Base-by-base conservation (phyloP, 2,113 vertebrate genomes). In the Tychaedon coryphoeus region DNA sequence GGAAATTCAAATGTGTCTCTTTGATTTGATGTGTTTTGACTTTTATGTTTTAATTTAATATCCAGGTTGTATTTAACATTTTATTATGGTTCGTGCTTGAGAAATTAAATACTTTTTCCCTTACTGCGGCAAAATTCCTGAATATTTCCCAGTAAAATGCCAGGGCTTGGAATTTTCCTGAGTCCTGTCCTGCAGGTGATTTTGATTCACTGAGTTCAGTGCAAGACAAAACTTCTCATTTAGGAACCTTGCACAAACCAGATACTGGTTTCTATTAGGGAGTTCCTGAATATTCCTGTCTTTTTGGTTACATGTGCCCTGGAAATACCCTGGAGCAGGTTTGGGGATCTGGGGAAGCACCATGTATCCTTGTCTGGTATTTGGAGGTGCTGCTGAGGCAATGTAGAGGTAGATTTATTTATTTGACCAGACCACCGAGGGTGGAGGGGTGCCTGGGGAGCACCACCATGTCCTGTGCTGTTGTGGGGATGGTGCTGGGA, bases 31-130 rank as follows among this genome's bases (percentile, higher is more conserved):
- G 3, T 90, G 91, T 94, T 95, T 95, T 95, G 94, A 91, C 84
- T 87, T 94, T 65, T 69, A 67, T 72, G 51, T 90, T 94, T 96
- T 92, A 94, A 92, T 92, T 88, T 90, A 65, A 90, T 95, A 96
- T 86, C 82, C 66, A 90, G 77, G 66, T 94, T 94, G 48, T 79
- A 78, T 85, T 94, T 90, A 93, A 91, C 29, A 8, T 93, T 94
- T 91, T 90, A 69, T 92, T 90, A 50, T 24, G 71, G 42, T 48
- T 70, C 1, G 5, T 51, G 43, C 60, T 82, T 43, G 74, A 88
- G 90, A 89, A 94, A 67, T 75, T 43, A 78, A 85, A 87, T 74
- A 43, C 87, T 81, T 96, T 79, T 78, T 19, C 40, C 60, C 72
- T 88, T 70, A 93, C 88, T 88, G 75, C 10, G 6, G 67, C 82